Base-by-base conservation (phyloP, 2,888 invertebrate species). In the Strigamia transsilvanica region DNA sequence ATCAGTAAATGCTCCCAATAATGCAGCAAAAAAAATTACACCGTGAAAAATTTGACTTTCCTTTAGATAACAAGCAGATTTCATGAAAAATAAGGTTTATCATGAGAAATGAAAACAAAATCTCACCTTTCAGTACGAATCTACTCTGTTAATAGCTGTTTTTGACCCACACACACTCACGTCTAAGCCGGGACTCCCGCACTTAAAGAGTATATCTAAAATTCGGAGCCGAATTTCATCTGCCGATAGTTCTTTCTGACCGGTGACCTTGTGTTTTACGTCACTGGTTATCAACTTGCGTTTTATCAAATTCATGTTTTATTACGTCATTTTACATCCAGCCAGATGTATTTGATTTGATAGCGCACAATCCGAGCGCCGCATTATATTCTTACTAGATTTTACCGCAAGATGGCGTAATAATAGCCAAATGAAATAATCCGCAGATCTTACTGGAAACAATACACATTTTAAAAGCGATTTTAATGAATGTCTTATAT, bases 181-280 rank as follows among this genome's bases (percentile, higher is more conserved):
- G 61, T 61, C 61, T 18, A 61, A 21, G 61, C 61, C 61, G 18
- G 61, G 61, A 61, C 61, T 61, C 21, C 61, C 9, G 61, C 61
- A 61, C 61, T 61, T 42, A 42, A 15, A 61, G 61, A 61, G 61
- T 61, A 61, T 61, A 61, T 18, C 61, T 4, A 61, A 61, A 61
- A 61, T 61, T 61, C 61, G 61, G 61, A 61, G 61, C 61, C 18
- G 18, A 61, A 61, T 61, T 61, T 61, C 61, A 61, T 61, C 21
- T 61, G n/a, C 61, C n/a, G 61, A 61, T 15, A 61, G 61, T 61
- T 61, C 21, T 61, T 18, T 18, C 61, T 61, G 61, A 61, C 21
- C 61, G 42, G 42, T 42, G 42, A 42, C 21, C 61, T 21, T 61
- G 21, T 61, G 61, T 61, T 21, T 42, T 61, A 61, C 61, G 61